phyloP scores from a whole-genome alignment of 2,113 vertebrate genomes.

The Pholis gunnellus region DNA sequence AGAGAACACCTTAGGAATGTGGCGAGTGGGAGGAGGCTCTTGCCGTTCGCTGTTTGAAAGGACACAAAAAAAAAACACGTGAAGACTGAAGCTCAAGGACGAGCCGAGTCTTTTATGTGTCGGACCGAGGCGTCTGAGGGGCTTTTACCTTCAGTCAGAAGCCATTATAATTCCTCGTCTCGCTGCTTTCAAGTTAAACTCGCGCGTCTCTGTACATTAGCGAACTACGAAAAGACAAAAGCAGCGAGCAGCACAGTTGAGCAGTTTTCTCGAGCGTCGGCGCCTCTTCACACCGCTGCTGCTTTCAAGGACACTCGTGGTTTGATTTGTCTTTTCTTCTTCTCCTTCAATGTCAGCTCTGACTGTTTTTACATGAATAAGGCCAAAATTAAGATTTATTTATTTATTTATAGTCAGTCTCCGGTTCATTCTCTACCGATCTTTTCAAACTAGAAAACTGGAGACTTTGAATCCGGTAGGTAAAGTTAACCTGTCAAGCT shows the following conservation, averaged over 20 bases:
- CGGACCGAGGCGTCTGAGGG: constrained; percentile 28
- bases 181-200: constrained; percentile 57
- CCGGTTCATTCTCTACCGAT: neutral
- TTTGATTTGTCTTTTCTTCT: constrained; percentile 25
- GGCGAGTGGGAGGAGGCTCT: constrained; percentile 15
- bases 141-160: constrained; percentile 50
- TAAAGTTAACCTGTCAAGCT: neutral
- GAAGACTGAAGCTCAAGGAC: constrained; percentile 66
- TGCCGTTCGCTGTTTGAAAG: neutral
- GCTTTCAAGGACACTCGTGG: constrained; percentile 64
- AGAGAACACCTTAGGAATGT: constrained; percentile 59
- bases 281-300: constrained; percentile 41
- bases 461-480: neutral
- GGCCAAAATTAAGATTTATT: constrained; percentile 1
- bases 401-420: constrained; percentile 1
- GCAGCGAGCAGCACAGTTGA: constrained; percentile 38
- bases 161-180: constrained; percentile 56
- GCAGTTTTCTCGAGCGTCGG: constrained; percentile 45
- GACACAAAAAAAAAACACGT: constrained; percentile 50
- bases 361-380: constrained; percentile 42
- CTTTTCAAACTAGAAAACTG: constrained; percentile 18
- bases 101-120: constrained; percentile 51
- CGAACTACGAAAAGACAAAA: constrained; percentile 67
- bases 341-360: constrained; percentile 29
- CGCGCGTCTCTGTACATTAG: constrained; percentile 33